These are phyloP conservation scores for Megaleporinus macrocephalus DNA, from an alignment of 2,113 vertebrate genomes.

Conservation along the genomic window DNA sequence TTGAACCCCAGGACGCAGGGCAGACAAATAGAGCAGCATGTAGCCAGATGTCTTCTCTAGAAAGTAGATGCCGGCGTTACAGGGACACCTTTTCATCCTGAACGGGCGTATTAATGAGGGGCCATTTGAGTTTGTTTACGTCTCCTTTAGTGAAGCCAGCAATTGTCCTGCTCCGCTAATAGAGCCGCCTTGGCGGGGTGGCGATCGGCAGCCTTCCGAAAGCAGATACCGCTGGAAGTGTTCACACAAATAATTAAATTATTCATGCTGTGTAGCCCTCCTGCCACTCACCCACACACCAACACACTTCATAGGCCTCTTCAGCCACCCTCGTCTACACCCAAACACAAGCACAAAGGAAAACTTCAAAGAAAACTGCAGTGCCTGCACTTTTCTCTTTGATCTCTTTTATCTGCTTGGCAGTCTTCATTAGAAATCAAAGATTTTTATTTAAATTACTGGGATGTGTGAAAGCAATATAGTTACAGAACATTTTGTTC, in stretches of 20 bases:
- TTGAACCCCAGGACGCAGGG: no score
- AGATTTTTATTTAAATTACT: not conserved
- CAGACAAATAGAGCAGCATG: no score
- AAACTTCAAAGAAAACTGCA: not conserved
- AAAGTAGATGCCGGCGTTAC: not conserved
- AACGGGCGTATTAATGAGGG: not conserved
- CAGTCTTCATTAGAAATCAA: not conserved
- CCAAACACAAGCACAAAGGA: not conserved
- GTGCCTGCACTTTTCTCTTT: not conserved
- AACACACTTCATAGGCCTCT: slow-evolving; percentile 20
- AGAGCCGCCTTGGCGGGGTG: not conserved
- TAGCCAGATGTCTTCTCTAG: no score
- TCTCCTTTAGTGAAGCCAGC: not conserved
- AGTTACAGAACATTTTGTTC: not conserved
- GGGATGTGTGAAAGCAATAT: not conserved
- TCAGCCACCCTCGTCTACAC: not conserved
- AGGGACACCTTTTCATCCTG: not conserved
- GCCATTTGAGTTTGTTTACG: no score
- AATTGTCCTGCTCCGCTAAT: not conserved
- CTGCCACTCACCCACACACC: slow-evolving; percentile 46
- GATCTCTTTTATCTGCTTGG: slow-evolving; percentile 2
- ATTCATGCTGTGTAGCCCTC: slow-evolving; percentile 68
- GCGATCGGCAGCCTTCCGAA: slow-evolving; percentile 59
- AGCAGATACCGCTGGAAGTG: slow-evolving; percentile 67
- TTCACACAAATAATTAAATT: slow-evolving; percentile 70